Conservation (phyloP, 2,113 vertebrate genomes). For the Callorhinus ursinus region DNA sequence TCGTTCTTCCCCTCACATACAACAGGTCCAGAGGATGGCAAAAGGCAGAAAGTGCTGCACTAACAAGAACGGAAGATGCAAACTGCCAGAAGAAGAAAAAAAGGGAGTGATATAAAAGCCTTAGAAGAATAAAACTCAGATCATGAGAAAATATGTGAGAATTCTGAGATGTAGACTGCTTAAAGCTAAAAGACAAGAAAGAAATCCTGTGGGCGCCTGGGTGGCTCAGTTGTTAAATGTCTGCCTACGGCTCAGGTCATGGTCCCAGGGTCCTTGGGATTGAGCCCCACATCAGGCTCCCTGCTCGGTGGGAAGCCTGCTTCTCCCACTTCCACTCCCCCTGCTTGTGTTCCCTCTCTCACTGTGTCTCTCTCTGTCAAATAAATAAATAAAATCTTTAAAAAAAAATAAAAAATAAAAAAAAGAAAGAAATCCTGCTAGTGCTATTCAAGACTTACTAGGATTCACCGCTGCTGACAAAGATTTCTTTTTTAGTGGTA, state of each 20-base stretch:
- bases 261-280: no score
- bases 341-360: no score
- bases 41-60: neutral
- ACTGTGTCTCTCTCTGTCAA: no score
- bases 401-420: no score
- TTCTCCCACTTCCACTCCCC: no score
- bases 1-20: neutral
- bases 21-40: neutral
- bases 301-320: no score
- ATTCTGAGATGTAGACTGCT: neutral
- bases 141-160: neutral
- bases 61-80: neutral
- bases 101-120: neutral
- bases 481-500: neutral
- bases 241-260: no score
- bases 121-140: neutral
- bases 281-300: no score
- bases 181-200: constrained; percentile 22
- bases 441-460: neutral
- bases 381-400: no score
- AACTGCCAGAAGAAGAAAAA: neutral
- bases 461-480: neutral
- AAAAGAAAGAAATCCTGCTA: constrained; percentile 10
- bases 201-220: neutral
- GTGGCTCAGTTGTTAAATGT: no score